These are phyloP conservation scores for Leucosticte australis DNA, from an alignment of 2,113 vertebrate species.

Conservation along the genomic window DNA sequence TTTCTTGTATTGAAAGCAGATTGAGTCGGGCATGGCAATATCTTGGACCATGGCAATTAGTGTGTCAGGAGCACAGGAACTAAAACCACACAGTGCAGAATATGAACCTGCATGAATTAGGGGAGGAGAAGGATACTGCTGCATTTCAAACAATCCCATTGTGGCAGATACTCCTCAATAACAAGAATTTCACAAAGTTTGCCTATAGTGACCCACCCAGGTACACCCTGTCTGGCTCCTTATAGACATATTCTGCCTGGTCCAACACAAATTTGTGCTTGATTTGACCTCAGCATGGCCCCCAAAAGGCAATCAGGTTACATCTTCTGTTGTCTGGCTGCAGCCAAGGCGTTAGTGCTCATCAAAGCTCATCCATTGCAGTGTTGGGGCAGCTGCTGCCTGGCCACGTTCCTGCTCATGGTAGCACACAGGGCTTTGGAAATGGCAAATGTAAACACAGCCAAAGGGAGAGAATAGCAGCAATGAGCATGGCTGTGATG, in stretches of 20 bases:
- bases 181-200: not conserved
- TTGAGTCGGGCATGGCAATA: not conserved
- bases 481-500: fast-evolving
- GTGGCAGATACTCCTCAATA: not conserved
- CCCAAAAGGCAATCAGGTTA: not conserved
- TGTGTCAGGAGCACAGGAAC: not conserved
- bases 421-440: not conserved
- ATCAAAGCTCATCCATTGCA: not conserved
- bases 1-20: not conserved
- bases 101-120: not conserved
- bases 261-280: not conserved
- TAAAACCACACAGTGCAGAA: not conserved
- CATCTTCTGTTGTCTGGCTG: not conserved
- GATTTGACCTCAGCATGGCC: not conserved
- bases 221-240: not conserved
- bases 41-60: not conserved
- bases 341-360: not conserved
- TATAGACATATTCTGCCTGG: not conserved
- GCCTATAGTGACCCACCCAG: not conserved
- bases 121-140: not conserved
- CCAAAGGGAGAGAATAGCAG: not conserved
- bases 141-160: not conserved
- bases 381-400: not conserved
- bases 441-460: not conserved
- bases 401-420: not conserved